These are phyloP conservation scores for Acanthosepion pharaonis DNA, from an alignment of 2,888 invertebrate genomes.

Conservation along the genomic window DNA sequence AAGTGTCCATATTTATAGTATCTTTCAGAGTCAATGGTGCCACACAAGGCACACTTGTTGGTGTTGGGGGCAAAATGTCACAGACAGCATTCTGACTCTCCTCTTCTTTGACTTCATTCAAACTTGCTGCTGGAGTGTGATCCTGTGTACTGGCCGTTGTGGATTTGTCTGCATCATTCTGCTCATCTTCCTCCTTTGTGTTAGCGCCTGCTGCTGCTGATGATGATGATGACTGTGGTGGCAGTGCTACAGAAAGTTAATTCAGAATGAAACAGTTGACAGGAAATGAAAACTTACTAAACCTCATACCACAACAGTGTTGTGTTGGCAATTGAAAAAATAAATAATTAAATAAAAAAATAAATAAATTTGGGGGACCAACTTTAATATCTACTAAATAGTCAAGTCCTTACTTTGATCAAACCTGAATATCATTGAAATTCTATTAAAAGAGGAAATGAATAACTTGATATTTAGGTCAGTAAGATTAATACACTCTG, in stretches of 20 bases:
- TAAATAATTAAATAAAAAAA: background rate
- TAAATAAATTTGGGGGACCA: background rate
- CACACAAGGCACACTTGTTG: slow-evolving; percentile 50
- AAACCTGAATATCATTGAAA: background rate
- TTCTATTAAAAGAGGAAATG: too few species aligned
- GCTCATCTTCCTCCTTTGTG: background rate
- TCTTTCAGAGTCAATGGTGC: slow-evolving; percentile 67
- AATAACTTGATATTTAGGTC: too few species aligned
- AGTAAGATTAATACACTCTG: background rate
- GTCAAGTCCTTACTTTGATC: background rate
- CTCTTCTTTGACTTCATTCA: slow-evolving; percentile 47
- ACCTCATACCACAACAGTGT: slow-evolving; percentile 40
- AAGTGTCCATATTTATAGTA: slow-evolving; percentile 61
- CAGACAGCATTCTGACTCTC: background rate
- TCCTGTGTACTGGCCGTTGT: background rate
- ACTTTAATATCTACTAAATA: background rate
- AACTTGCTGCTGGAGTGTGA: background rate
- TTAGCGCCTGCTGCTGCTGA: slow-evolving; percentile 47
- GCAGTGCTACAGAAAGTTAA: slow-evolving; percentile 39
- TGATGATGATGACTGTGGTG: background rate
- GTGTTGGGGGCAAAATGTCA: slow-evolving; percentile 48
- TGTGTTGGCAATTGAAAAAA: slow-evolving; percentile 2
- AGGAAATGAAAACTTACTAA: slow-evolving; percentile 41
- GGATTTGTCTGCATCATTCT: background rate
- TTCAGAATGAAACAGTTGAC: slow-evolving; percentile 44